Evolutionary conservation across 2,888 invertebrate species (phyloP).

Genomic region (Orthonevra nobilis): DNA sequence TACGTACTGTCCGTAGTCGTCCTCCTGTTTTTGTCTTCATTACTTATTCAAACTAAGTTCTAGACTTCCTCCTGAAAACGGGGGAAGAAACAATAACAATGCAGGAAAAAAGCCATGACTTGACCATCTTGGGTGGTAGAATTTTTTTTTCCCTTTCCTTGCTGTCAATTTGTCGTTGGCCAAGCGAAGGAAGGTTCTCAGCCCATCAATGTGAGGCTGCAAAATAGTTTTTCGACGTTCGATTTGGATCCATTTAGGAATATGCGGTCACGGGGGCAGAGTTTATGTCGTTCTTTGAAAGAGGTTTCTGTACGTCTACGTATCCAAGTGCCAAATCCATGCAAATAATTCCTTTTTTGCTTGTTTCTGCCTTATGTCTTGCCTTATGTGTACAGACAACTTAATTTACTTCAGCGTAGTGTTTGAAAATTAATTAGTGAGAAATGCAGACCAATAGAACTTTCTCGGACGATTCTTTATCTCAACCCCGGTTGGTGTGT

Average conservation of each 20-base stretch:
- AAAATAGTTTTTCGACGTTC: slow-evolving; percentile 56
- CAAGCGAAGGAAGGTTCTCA: slow-evolving; percentile 40
- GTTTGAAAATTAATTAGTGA: slow-evolving; percentile 68
- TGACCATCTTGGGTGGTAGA: slow-evolving; percentile 32
- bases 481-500: not conserved
- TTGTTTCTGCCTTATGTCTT: not conserved
- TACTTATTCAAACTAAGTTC: slow-evolving; percentile 40
- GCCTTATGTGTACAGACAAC: slow-evolving; percentile 45
- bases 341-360: slow-evolving; percentile 12
- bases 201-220: not conserved
- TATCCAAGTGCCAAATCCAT: slow-evolving; percentile 49
- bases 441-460: slow-evolving; percentile 63
- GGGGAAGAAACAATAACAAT: slow-evolving; percentile 26
- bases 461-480: slow-evolving; percentile 9
- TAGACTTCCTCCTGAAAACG: slow-evolving; percentile 21
- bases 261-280: slow-evolving; percentile 36
- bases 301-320: slow-evolving; percentile 2
- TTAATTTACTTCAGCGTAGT: slow-evolving; percentile 59
- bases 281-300: not conserved
- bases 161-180: slow-evolving; percentile 60
- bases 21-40: slow-evolving; percentile 32
- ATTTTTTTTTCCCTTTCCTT: slow-evolving; percentile 7
- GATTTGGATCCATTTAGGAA: slow-evolving; percentile 24
- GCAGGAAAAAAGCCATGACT: slow-evolving; percentile 38
- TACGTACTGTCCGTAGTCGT: slow-evolving; percentile 8